phyloP scores from a whole-genome alignment of 2,888 invertebrate species.

The Peribatodes rhomboidaria region DNA sequence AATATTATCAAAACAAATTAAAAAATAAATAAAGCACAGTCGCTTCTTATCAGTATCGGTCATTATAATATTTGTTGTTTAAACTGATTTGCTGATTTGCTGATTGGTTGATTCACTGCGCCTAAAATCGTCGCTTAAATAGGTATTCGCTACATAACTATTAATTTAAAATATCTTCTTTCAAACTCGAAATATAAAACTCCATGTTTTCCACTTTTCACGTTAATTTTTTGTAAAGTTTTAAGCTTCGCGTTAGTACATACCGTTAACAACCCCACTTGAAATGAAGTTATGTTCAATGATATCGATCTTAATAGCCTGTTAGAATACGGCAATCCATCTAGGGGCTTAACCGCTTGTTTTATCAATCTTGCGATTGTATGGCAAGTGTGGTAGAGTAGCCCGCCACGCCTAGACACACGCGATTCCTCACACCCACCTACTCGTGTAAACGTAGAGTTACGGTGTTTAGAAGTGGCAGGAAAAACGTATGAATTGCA shows the following conservation, averaged over 20 bases:
- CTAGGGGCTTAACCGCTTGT: constrained; percentile 57
- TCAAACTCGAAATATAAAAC: background rate
- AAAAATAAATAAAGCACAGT: too few species aligned
- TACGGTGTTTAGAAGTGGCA: background rate
- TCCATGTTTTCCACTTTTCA: background rate
- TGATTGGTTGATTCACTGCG: too few species aligned
- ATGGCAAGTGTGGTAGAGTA: constrained; percentile 48
- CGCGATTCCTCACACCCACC: constrained; percentile 53
- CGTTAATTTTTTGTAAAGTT: background rate
- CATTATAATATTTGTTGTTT: too few species aligned
- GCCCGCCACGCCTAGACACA: constrained; percentile 58
- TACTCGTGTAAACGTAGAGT: background rate
- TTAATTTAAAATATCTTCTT: background rate
- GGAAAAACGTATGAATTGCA: background rate
- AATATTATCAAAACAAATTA: too few species aligned
- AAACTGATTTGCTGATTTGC: too few species aligned
- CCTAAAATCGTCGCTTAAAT: background rate
- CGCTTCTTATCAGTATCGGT: too few species aligned
- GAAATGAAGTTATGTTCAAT: constrained; percentile 54
- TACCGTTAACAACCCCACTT: constrained; percentile 23
- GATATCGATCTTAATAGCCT: constrained; percentile 58
- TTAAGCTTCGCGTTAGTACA: background rate
- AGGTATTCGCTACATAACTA: background rate
- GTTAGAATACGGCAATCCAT: constrained; percentile 61
- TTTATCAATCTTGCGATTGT: constrained; percentile 71